Evolutionary conservation across 2,113 vertebrate species (phyloP).

Genomic region (Callithrix jacchus): DNA sequence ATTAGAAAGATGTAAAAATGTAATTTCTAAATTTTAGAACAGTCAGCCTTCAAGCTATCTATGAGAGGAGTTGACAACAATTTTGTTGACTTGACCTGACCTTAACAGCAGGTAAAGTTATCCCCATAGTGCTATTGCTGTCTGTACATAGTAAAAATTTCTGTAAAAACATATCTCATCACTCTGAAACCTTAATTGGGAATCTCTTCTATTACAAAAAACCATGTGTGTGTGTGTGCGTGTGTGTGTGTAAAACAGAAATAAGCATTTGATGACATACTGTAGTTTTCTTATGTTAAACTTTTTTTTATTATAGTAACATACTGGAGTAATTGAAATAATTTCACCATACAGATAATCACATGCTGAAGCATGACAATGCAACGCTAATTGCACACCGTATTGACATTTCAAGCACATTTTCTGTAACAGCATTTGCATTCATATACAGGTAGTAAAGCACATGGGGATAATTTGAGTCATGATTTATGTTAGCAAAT

Average conservation of each 20-base stretch:
- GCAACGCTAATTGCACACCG: conserved; percentile 62
- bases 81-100: conserved; percentile 63
- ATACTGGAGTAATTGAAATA: conserved; percentile 72
- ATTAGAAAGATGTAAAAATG: conserved; percentile 16
- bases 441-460: conserved; percentile 64
- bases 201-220: conserved; percentile 37
- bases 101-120: conserved; percentile 60
- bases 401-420: conserved; percentile 72
- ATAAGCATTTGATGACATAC: conserved; percentile 64
- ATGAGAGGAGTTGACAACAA: conserved; percentile 28
- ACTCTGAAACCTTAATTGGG: conserved; percentile 59
- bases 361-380: conserved; percentile 58
- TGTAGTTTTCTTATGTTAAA: conserved; percentile 63
- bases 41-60: conserved; percentile 34
- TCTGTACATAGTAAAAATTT: conserved; percentile 54
- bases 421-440: conserved; percentile 72
- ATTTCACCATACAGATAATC: conserved; percentile 56
- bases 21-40: conserved; percentile 53
- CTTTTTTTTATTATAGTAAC: conserved; percentile 71
- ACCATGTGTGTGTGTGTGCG: not conserved
- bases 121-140: not conserved
- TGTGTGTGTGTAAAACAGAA: conserved; percentile 45
- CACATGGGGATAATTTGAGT: conserved; percentile 27
- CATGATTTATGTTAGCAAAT: conserved; percentile 52
- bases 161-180: conserved; percentile 66